Conservation (phyloP, 2,888 invertebrate species). For the Ischnus inquisitorius region DNA sequence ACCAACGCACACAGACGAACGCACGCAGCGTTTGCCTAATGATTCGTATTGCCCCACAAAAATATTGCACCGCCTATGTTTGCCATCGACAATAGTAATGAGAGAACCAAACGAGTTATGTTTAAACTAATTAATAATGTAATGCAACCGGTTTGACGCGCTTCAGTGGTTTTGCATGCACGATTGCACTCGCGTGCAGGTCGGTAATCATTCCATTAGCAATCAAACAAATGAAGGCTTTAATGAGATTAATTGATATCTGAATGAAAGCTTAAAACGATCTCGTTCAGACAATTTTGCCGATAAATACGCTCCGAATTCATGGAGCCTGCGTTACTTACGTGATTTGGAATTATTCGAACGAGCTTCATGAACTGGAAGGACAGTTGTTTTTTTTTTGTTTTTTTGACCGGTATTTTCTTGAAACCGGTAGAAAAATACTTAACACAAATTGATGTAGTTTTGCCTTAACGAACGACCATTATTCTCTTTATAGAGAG, state of each 20-base stretch:
- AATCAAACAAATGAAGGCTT: neutral
- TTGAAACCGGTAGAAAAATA: too few species aligned
- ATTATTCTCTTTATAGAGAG: too few species aligned
- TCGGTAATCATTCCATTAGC: neutral
- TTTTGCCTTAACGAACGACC: too few species aligned
- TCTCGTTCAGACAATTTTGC: too few species aligned
- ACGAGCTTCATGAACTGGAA: too few species aligned
- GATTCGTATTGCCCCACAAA: conserved; percentile 28
- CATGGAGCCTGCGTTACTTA: too few species aligned
- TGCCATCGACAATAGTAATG: conserved; percentile 5
- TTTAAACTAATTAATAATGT: conserved; percentile 36
- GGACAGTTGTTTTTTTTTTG: too few species aligned
- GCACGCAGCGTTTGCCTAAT: conserved; percentile 20
- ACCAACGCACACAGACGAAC: conserved; percentile 13
- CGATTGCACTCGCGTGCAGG: neutral
- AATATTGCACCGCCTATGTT: conserved; percentile 28
- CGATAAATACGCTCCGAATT: too few species aligned
- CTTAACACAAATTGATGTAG: too few species aligned
- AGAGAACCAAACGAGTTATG: neutral
- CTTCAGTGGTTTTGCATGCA: neutral
- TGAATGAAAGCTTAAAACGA: neutral
- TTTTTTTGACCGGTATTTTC: too few species aligned
- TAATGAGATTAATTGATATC: neutral
- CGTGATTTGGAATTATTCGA: too few species aligned
- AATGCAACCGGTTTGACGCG: neutral